Evolutionary conservation across 2,888 invertebrate genomes (phyloP).

Genomic region (Drosophila nr. perissopoda): DNA sequence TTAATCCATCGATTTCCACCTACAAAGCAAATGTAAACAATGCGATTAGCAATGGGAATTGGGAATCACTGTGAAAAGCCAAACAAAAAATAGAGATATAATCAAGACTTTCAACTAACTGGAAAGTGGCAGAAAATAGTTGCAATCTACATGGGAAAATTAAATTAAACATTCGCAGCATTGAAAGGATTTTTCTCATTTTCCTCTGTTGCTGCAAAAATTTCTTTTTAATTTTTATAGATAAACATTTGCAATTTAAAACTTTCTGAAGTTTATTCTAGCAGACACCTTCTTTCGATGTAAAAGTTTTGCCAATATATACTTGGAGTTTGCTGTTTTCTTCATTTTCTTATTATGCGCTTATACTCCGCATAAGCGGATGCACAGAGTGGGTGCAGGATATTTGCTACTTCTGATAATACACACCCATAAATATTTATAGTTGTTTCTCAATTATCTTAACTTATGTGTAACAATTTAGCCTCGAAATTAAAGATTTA

Average conservation of each 20-base stretch:
- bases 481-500: slow-evolving; percentile 16
- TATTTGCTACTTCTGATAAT: not conserved
- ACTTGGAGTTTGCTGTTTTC: not conserved
- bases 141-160: slow-evolving; percentile 1
- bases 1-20: slow-evolving; percentile 95
- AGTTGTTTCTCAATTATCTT: not conserved
- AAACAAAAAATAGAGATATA: not conserved
- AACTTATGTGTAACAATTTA: slow-evolving; percentile 10
- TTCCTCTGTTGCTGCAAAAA: slow-evolving; percentile 13
- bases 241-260: slow-evolving; percentile 44
- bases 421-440: not conserved
- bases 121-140: not conserved
- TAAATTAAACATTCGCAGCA: slow-evolving; percentile 2
- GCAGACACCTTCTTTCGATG: slow-evolving; percentile 11
- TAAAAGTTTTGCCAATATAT: slow-evolving; percentile 26
- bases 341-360: not conserved
- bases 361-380: not conserved
- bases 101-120: not conserved
- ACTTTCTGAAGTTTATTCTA: slow-evolving; percentile 28
- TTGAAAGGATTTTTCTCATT: slow-evolving; percentile 15
- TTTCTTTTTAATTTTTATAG: slow-evolving; percentile 27
- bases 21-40: slow-evolving; percentile 82
- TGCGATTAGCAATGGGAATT: slow-evolving; percentile 52
- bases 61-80: slow-evolving; percentile 5
- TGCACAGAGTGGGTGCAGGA: not conserved